Base-by-base conservation (phyloP, 2,797 vertebrate genomes). In the Poeciliopsis presidionis region DNA sequence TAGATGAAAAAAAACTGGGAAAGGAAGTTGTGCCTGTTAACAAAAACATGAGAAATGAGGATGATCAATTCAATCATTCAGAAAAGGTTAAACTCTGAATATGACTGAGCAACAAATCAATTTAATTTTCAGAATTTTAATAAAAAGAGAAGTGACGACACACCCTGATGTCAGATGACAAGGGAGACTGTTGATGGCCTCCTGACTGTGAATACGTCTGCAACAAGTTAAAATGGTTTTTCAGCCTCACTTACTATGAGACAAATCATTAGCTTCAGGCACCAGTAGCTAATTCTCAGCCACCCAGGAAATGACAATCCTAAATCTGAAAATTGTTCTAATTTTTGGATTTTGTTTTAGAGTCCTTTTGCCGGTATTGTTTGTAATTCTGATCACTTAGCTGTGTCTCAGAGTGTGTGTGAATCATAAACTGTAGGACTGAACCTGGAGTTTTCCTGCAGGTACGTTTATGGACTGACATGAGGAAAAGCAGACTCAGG, bases 1-100 rank as follows among this genome's bases (percentile, higher is more conserved):
- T 88, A 12, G 89, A 86, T 2, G 83, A 83, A 82, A 80, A 51
- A 47, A 78, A 67, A 73, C 63, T 80, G 51, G 80, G 74, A 71
- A 30, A 18, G 9, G 91, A 83, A 7, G 79, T 65, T 16, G 73
- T 20, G 69, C 83, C 94, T 95, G 84, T 57, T 78, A 70, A 83
- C 67, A 69, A 78, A 46, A 61, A 76, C 36, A 45, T 16, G 4
- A 13, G 41, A 1, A 61, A 79, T 65, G 28, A 45, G 43, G 33
- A 55, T 53, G 0, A 14, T 47, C 46, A 33, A 13, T 28, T 41
- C 43, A 69, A 69, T 69, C 2, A 25, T 69, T 5, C 5, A n/a
- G 9, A 13, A 43, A 43, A n/a, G 43, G 22, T 43, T 3, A 25
- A 69, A n/a, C 22, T 43, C 39, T 43, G 39, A 67, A 11, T 13